Base-by-base conservation (phyloP, 2,113 vertebrate genomes). In the Carassius carassius region DNA sequence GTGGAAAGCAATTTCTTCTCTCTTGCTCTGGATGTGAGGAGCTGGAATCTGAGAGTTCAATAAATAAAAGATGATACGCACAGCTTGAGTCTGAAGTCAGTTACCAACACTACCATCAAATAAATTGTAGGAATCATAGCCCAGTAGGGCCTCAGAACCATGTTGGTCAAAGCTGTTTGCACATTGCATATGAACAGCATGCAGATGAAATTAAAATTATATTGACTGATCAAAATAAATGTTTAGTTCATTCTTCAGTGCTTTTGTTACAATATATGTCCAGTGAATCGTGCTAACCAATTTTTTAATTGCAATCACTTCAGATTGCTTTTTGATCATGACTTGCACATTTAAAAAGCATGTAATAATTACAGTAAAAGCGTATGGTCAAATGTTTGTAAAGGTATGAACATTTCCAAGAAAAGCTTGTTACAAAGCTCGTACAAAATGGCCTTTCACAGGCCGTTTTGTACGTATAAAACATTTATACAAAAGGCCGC, bases 21-120 rank as follows among this genome's bases (percentile, higher is more conserved):
- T 29, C 62, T 51, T 14, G 32, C 37, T 80, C 44, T 67, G 23
- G 41, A 21, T 54, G 23, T 35, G 79, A 81, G 78, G 16, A 21
- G 62, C 14, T 47, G 29, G 41, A 69, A 81, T 51, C 62, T 32
- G 17, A 2, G 10, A 69, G 62, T 25, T 69, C n/a, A 80, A 65
- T 80, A 23, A 80, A 80, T 80, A 69, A 29, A 81, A 81, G 79
- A 81, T 69, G 16, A 81, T 69, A 49, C 23, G 19, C 62, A 65
- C 78, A 51, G 78, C 37, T 65, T 65, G 60, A 65, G 60, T 80
- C 49, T 65, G 37, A 80, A 76, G 74, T 76, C 77, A 67, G 44
- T 81, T 69, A 69, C 62, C 62, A 69, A 51, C 62, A 14, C 78
- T n/a, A 67, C 44, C 62, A 51, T 32, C 62, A 35, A 25, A 81